These are phyloP conservation scores for Cyclophora punctaria DNA, from an alignment of 2,888 invertebrate genomes.

Conservation along the genomic window DNA sequence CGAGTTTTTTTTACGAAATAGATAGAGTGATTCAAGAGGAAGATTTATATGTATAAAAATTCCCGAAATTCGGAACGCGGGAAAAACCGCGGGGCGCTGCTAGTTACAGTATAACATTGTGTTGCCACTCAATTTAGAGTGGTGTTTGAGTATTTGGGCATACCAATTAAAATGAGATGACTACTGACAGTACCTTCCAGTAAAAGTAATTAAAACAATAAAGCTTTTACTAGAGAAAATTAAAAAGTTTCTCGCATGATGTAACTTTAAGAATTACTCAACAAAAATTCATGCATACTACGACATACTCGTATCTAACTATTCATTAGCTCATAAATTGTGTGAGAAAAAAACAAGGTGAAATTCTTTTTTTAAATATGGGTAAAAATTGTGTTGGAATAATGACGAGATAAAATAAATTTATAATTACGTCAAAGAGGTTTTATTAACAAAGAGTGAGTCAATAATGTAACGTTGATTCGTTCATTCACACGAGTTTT, in stretches of 20 bases:
- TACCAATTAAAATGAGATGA: background rate
- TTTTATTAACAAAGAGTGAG: slow-evolving; percentile 26
- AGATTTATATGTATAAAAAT: no score
- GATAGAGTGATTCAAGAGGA: no score
- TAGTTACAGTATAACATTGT: no score
- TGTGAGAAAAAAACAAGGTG: background rate
- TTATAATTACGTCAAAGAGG: slow-evolving; percentile 18
- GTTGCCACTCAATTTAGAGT: no score
- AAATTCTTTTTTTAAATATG: slow-evolving; percentile 15
- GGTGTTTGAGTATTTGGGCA: no score
- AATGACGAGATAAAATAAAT: slow-evolving; percentile 12
- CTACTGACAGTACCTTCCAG: background rate
- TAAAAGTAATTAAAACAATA: background rate
- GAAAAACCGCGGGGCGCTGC: no score
- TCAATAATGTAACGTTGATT: slow-evolving; percentile 23
- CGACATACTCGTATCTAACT: background rate
- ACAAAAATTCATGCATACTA: slow-evolving; percentile 4
- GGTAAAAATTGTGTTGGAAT: slow-evolving; percentile 10
- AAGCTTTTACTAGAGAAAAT: slow-evolving; percentile 7
- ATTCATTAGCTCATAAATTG: background rate
- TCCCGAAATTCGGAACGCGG: no score
- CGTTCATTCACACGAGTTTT: slow-evolving; percentile 57
- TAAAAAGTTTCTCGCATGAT: slow-evolving; percentile 1
- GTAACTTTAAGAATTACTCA: background rate
- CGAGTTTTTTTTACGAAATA: no score